Conservation (phyloP, 2,888 invertebrate species). For the Lasioglossum pauxillum region DNA sequence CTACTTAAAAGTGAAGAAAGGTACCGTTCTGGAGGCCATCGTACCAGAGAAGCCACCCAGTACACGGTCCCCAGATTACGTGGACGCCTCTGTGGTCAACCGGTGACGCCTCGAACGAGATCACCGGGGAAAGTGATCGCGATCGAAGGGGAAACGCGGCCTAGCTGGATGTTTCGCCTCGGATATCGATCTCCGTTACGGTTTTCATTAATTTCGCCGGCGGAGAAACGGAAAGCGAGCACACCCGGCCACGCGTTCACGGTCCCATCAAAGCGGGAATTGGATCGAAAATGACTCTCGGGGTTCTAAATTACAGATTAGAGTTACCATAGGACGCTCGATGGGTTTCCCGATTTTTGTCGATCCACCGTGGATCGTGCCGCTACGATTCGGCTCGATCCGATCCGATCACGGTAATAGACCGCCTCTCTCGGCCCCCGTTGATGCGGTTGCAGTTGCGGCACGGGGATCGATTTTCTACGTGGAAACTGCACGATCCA, state of each 20-base stretch:
- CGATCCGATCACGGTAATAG: conserved; percentile 63
- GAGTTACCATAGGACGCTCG: conserved; percentile 34
- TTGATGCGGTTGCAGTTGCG: conserved; percentile 60
- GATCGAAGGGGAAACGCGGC: conserved; percentile 32
- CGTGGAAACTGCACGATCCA: conserved; percentile 72
- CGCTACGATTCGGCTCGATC: conserved; percentile 25
- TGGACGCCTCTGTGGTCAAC: conserved; percentile 39
- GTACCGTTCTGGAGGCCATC: not conserved
- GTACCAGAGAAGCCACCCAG: not conserved
- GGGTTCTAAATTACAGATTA: conserved; percentile 56
- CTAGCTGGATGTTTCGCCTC: conserved; percentile 44
- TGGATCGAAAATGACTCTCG: not conserved
- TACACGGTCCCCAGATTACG: conserved; percentile 23
- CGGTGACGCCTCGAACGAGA: conserved; percentile 19
- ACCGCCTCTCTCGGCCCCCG: conserved; percentile 35
- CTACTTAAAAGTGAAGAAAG: not conserved
- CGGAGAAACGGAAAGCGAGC: conserved; percentile 3
- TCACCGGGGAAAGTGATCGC: conserved; percentile 45
- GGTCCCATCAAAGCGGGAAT: not conserved
- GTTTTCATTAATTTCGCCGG: not conserved
- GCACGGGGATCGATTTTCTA: conserved; percentile 71
- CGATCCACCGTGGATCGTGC: conserved; percentile 61
- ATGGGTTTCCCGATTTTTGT: conserved; percentile 66
- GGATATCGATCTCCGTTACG: not conserved
- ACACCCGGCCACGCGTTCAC: not conserved